Percentiles rank a stretch among this genome's conserved stretches.
Evolutionary conservation across 2,888 invertebrate genomes (phyloP).

Genomic region (Orgyia antiqua): DNA sequence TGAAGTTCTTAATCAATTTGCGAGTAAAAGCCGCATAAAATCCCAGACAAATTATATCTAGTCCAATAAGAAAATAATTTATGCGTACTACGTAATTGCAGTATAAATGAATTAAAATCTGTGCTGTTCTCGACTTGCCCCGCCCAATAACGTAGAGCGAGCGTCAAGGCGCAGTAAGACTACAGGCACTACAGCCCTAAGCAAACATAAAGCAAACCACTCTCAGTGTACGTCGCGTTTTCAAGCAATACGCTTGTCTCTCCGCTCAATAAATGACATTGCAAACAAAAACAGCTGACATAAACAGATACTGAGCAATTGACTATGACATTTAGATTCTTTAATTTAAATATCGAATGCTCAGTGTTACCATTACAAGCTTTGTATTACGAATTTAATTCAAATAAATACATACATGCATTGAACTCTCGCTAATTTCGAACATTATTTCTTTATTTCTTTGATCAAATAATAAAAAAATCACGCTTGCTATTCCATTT

Average conservation of each 20-base stretch:
- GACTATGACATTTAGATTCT: too few relatives aligned
- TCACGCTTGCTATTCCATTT: too few relatives aligned
- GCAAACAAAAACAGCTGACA: too few relatives aligned
- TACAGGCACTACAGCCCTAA: conserved; percentile 31
- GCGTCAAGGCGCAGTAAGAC: conserved; percentile 20
- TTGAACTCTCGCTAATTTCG: too few relatives aligned
- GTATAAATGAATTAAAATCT: conserved; percentile 56
- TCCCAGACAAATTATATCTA: too few relatives aligned
- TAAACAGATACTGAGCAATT: too few relatives aligned
- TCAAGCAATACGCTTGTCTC: conserved; percentile 27
- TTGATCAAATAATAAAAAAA: too few relatives aligned
- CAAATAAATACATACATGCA: too few relatives aligned
- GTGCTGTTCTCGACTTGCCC: conserved; percentile 30
- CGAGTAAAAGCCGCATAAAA: too few relatives aligned
- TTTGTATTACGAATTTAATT: conserved; percentile 13
- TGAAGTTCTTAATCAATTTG: too few relatives aligned
- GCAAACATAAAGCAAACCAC: background rate
- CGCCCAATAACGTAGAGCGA: conserved; percentile 35
- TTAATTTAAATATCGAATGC: conserved; percentile 7
- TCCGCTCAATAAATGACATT: conserved; percentile 6
- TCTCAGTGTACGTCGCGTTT: conserved; percentile 30
- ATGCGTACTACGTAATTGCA: conserved; percentile 14
- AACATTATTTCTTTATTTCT: too few relatives aligned
- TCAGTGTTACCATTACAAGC: conserved; percentile 14
- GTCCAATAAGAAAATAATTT: conserved; percentile 20